These are phyloP conservation scores for Volucella inanis DNA, from an alignment of 2,888 invertebrate species.

Conservation along the genomic window DNA sequence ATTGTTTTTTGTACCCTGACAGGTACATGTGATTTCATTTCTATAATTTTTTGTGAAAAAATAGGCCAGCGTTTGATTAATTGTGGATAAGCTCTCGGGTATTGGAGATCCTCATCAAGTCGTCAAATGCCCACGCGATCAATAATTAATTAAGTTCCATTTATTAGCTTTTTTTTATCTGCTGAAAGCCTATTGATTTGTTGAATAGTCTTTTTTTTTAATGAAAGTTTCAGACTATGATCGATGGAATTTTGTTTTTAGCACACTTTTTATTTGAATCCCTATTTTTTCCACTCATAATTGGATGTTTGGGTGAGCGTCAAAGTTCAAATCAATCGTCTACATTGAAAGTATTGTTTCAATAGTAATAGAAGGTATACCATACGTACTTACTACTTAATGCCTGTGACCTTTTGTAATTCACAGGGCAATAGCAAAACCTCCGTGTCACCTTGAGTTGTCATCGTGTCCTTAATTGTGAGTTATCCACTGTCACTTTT, in stretches of 20 bases:
- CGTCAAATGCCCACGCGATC: slow-evolving; percentile 66
- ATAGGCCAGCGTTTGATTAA: slow-evolving; percentile 59
- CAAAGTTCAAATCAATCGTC: not conserved
- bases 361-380: no score
- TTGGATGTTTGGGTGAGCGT: not conserved
- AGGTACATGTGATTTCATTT: slow-evolving; percentile 59
- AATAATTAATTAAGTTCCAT: slow-evolving; percentile 63
- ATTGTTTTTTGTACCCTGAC: slow-evolving; percentile 69
- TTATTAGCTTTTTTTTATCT: slow-evolving; percentile 39
- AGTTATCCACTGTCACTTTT: no score
- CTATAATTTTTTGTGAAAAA: not conserved
- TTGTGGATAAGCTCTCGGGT: slow-evolving; percentile 13
- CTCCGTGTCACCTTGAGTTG: no score
- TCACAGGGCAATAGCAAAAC: no score
- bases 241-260: slow-evolving; percentile 49
- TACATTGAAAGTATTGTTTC: not conserved
- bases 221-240: slow-evolving; percentile 63
- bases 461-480: no score
- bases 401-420: no score
- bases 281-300: slow-evolving; percentile 4
- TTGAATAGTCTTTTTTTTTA: slow-evolving; percentile 34
- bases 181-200: slow-evolving; percentile 46
- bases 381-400: no score
- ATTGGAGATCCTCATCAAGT: slow-evolving; percentile 65
- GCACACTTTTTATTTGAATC: slow-evolving; percentile 52